Evolutionary conservation across 2,888 invertebrate genomes (phyloP), one percentile per base, ranked within the genome.

Genomic region (Nomada ferruginata): DNA sequence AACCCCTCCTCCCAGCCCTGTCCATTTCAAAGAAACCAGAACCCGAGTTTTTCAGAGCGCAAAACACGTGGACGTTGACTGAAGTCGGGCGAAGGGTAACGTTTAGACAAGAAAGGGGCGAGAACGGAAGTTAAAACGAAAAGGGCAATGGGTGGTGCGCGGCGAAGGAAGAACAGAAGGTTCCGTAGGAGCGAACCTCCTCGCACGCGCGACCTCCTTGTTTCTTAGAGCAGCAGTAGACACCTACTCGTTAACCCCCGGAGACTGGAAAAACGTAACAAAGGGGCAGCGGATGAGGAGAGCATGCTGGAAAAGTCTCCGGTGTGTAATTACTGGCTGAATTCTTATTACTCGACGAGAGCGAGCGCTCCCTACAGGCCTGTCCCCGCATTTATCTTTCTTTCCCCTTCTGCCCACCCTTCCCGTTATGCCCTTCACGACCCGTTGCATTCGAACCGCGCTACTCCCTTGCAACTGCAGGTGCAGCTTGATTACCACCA

Each of bases 251-350:
- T 89, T 89, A 89, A 88, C 79, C 82, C 80, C 71, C 76, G 70
- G 85, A 82, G 80, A 84, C 81, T 79, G 76, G 83, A 78, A 80
- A 84, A 85, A 85, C 73, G 70, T 85, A 87, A 89, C 89, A 90
- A 90, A 89, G 85, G 69, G 80, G 73, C 52, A 65, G 76, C 69
- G 74, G 77, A 83, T 73, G 82, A 79, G 86, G 64, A 74, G 77
- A 66, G 63, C 29, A 64, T 74, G 81, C 69, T 77, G 85, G 84
- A 87, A 88, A 87, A 90, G 87, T 90, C 90, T 85, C 87, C 71
- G 82, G 86, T 79, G 90, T 89, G 87, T 90, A 90, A 90, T 90
- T 90, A 89, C 87, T 84, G 84, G 75, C 82, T 83, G 88, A 89
- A 89, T 90, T 90, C 90, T 89, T 90, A 89, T 89, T 88, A 87